Conservation (phyloP, 2,888 invertebrate species). For the Perizoma flavofasciatum region DNA sequence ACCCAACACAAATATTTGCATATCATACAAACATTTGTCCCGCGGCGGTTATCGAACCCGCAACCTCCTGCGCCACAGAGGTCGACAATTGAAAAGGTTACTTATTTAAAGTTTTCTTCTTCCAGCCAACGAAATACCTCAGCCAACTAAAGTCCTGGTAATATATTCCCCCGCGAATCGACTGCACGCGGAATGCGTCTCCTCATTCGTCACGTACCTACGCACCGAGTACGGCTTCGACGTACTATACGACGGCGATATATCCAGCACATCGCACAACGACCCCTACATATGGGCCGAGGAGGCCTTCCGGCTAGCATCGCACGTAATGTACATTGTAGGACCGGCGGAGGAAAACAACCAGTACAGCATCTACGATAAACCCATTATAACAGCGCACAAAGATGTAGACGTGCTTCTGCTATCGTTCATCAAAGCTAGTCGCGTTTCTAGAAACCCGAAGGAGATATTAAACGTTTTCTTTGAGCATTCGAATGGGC, state of each 20-base stretch:
- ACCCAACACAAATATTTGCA: too few species aligned
- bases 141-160: constrained; percentile 69
- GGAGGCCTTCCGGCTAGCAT: constrained; percentile 61
- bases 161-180: constrained; percentile 68
- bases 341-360: constrained; percentile 66
- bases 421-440: constrained; percentile 57
- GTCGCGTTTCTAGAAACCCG: constrained; percentile 43
- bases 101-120: background rate
- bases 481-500: constrained; percentile 70
- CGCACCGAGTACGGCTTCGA: constrained; percentile 70
- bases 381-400: constrained; percentile 65
- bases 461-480: constrained; percentile 68
- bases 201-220: constrained; percentile 65
- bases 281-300: constrained; percentile 74
- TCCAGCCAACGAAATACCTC: constrained; percentile 56
- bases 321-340: constrained; percentile 68
- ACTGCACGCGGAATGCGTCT: constrained; percentile 70
- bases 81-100: too few species aligned
- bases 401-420: constrained; percentile 63
- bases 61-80: too few species aligned
- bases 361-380: constrained; percentile 67
- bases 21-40: too few species aligned
- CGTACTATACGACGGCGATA: constrained; percentile 70
- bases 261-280: constrained; percentile 59
- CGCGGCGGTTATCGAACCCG: too few species aligned